Evolutionary conservation across 2,113 vertebrate genomes (phyloP).

Genomic region (Upupa epops): DNA sequence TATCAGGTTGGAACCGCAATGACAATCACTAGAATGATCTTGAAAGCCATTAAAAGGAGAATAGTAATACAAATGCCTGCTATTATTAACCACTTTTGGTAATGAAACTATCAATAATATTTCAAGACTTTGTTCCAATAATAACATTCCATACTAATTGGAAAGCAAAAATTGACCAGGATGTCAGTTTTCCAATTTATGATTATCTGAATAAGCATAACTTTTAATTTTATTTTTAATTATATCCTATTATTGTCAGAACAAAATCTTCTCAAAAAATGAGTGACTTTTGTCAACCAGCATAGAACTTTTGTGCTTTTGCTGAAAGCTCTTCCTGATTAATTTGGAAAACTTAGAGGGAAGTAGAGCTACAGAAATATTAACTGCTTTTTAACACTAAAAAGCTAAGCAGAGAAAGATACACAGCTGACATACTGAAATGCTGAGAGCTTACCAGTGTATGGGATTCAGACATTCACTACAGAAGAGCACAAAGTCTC

Average conservation of each 20-base stretch:
- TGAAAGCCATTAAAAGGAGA: not conserved
- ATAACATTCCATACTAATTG: not conserved
- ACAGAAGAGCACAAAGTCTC: not conserved
- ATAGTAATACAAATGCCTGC: conserved; percentile 27
- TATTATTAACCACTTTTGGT: conserved; percentile 10
- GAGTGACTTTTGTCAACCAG: not conserved
- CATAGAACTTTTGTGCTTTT: not conserved
- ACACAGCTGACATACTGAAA: not conserved
- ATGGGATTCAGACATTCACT: not conserved
- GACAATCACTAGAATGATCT: not conserved
- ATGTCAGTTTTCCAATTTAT: not conserved
- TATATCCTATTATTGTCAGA: not conserved
- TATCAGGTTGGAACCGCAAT: not conserved
- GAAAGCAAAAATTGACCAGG: not conserved
- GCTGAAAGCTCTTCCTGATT: not conserved
- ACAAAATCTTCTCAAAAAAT: not conserved
- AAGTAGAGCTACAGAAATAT: not conserved
- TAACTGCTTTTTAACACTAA: not conserved
- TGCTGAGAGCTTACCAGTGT: not conserved
- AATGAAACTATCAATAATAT: conserved; percentile 3
- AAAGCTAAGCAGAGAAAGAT: not conserved
- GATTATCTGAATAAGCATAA: not conserved
- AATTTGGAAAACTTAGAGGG: not conserved
- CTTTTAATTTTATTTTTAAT: conserved; percentile 16
- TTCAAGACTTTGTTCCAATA: not conserved